phyloP scores from a whole-genome alignment of 2,888 invertebrate species.

The Azorinus chamasolen region DNA sequence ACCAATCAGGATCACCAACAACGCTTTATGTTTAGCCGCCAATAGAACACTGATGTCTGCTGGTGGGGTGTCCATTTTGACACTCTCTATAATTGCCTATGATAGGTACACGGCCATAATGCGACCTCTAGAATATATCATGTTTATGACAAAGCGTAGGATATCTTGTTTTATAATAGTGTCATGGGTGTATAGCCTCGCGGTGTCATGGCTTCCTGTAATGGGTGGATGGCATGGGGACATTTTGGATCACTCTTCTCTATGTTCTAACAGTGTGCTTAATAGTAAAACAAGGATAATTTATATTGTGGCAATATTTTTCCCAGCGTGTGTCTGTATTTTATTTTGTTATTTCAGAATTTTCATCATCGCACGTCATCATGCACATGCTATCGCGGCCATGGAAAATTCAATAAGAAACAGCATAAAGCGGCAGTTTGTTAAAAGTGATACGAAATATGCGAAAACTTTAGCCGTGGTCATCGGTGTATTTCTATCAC shows the following conservation, averaged over 20 bases:
- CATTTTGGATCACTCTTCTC: constrained; percentile 29
- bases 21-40: constrained; percentile 88
- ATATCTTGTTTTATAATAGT: constrained; percentile 88
- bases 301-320: constrained; percentile 89
- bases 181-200: constrained; percentile 89
- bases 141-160: constrained; percentile 89
- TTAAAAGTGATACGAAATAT: constrained; percentile 87
- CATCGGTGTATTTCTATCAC: constrained; percentile 89
- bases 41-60: constrained; percentile 89
- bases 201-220: constrained; percentile 88
- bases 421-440: constrained; percentile 70
- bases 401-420: constrained; percentile 88
- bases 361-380: constrained; percentile 89
- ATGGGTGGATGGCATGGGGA: constrained; percentile 86
- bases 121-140: constrained; percentile 89
- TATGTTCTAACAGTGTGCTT: constrained; percentile 75
- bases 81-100: constrained; percentile 89
- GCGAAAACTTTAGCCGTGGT: constrained; percentile 89
- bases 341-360: constrained; percentile 90
- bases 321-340: constrained; percentile 89
- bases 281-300: constrained; percentile 87
- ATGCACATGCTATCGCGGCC: constrained; percentile 89
- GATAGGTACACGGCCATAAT: constrained; percentile 89
- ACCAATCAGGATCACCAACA: constrained; percentile 74
- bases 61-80: constrained; percentile 89